These are phyloP conservation scores for Rhabdomys pumilio DNA, from an alignment of 2,797 vertebrate species.

Conservation along the genomic window DNA sequence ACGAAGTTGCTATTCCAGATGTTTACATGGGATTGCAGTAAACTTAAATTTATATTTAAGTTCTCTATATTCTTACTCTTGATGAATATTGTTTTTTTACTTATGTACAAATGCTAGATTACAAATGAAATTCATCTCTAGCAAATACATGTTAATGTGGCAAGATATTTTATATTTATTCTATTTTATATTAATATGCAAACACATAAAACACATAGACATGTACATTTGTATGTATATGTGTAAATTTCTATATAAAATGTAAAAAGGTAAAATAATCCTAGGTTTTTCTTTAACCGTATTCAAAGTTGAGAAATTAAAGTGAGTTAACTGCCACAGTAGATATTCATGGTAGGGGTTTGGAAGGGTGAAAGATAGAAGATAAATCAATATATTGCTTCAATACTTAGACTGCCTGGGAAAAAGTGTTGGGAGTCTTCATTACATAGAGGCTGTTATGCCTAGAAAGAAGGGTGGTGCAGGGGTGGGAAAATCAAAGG, in stretches of 20 bases:
- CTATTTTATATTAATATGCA: background rate
- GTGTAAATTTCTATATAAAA: background rate
- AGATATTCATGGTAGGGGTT: background rate
- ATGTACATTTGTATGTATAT: background rate
- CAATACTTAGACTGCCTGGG: background rate
- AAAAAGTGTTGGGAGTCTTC: background rate
- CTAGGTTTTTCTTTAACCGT: background rate
- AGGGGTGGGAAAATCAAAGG: background rate
- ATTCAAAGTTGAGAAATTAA: background rate
- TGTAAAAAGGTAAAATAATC: no score
- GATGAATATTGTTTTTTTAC: background rate
- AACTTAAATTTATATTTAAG: background rate
- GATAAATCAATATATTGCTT: background rate
- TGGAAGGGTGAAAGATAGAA: background rate
- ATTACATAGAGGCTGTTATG: background rate
- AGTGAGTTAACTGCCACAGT: background rate
- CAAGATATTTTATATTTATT: conserved; percentile 19
- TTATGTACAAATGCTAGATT: conserved; percentile 6
- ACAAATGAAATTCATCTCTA: conserved; percentile 33
- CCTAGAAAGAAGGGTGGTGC: background rate
- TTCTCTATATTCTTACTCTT: background rate
- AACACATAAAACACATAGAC: background rate
- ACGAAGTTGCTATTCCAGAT: background rate
- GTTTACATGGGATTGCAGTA: background rate
- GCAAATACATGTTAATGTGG: background rate